Base-by-base conservation (phyloP, 2,113 vertebrate species). In the Oplegnathus fasciatus region DNA sequence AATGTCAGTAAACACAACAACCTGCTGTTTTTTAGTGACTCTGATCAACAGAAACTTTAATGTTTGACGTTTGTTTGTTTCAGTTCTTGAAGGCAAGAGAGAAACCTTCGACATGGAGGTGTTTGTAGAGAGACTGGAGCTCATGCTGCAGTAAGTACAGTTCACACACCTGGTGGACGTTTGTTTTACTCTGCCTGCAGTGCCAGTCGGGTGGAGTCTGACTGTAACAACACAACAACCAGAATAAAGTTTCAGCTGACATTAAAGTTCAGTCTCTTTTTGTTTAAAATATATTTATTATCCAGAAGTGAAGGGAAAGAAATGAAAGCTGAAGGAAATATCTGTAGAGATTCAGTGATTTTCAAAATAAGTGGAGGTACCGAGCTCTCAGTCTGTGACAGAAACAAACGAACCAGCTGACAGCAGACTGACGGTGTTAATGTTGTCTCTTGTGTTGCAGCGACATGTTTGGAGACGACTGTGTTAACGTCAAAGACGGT, bases 401-500 rank as follows among this genome's bases (percentile, higher is more conserved):
- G 42, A 44, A 44, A 44, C 42, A 44, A 13, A 13, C 40, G 40
- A 6, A 42, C 40, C 40, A 46, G 44, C 44, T 14, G 44, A 44
- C 44, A 55, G 52, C 52, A 55, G 52, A 24, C 10, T 9, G 1
- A 58, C 48, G 18, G 26, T 10, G 26, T 14, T 37, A 2, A 24
- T 40, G 62, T 15, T 24, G 0, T 34, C 18, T 66, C 18, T 24
- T 24, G 24, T 76, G 54, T 75, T 85, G 17, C 86, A 97, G 98
- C 83, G 98, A 98, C 91, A 98, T 99, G 96, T 99, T 99, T 86
- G 98, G 98, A 76, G 97, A 98, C 54, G 97, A 98, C 57, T 98
- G 95, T 67, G 96, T 99, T 26, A 96, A 94, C 67, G 94, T 96
- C 15, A 97, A 96, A 62, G 96, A 97, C 5, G 92, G 93, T 50